phyloP scores from a whole-genome alignment of 1,140 invertebrate species.

The Ceratina calcarata region DNA sequence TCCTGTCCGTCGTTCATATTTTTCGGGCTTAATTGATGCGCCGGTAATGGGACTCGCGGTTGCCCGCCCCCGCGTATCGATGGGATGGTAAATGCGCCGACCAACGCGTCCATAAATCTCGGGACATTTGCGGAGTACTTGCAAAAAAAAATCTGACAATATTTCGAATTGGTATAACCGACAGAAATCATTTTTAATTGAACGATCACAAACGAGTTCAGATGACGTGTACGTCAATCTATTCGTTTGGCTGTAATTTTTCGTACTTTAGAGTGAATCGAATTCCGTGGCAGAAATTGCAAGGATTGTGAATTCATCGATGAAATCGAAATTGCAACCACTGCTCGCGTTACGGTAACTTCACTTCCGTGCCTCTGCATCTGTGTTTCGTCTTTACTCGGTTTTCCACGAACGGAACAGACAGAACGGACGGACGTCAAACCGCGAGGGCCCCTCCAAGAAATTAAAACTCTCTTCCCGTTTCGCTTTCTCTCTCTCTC shows the following conservation, averaged over 20 bases:
- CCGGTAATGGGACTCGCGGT: constrained; percentile 47
- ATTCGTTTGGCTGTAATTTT: not conserved
- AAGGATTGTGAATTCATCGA: constrained; percentile 34
- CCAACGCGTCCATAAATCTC: no score
- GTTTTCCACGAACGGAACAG: constrained; percentile 1
- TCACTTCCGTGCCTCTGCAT: not conserved
- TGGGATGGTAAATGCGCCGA: not conserved
- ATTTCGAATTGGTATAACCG: no score
- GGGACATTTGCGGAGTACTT: not conserved
- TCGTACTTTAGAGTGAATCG: no score
- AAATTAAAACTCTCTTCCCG: constrained; percentile 51
- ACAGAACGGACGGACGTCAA: not conserved
- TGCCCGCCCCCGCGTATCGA: not conserved
- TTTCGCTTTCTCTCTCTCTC: not conserved
- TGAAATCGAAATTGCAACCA: not conserved
- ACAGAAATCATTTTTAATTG: no score
- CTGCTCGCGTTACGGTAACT: not conserved
- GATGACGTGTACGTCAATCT: not conserved
- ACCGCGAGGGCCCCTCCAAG: constrained; percentile 2
- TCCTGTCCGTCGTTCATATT: constrained; percentile 32
- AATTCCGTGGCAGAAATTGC: not conserved
- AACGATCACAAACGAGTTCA: no score
- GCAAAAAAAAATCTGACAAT: not conserved
- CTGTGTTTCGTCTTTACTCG: not conserved
- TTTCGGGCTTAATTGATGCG: constrained; percentile 54